Base-by-base conservation (phyloP, 1,140 invertebrate species). In the Melipona quadrifasciata region DNA sequence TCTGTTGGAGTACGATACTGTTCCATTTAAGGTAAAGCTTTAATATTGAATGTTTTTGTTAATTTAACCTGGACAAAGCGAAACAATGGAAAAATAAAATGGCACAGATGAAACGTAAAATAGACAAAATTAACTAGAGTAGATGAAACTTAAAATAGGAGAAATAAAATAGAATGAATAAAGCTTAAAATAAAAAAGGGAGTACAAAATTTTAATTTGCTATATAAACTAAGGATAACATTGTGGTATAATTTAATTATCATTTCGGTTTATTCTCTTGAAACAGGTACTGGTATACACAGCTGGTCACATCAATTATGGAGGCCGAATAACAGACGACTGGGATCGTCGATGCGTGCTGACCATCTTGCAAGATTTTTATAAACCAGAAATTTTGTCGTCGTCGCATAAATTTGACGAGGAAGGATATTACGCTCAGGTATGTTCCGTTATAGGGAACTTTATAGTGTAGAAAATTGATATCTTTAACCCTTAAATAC, bases 221-320 rank as follows among this genome's bases (percentile, higher is more conserved):
- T 58, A 19, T 8, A 21, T 57, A 57, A 8, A 19, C 17, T 16
- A 55, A 16, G 8, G 17, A 24, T 24, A 14, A 75, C 31, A 31
- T 14, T 11, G 8, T 47, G 39, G 39, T 47, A 14, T 57, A 72
- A 51, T 87, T 19, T 77, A 47, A 6, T 47, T 47, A 47, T 88
- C 47, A 0, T 64, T n/a, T 58, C 17, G 17, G 21, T 47, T 47
- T 10, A 47, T 47, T 47, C 8, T 77, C 34, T 16, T 14, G 16
- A 53, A 53, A 61, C 67, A 96, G 96, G 96, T 97, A 86, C 88
- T 96, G 21, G 95, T 94, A 10, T 97, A 96, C 91, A 96, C 96
- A 0, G 96, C 97, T 5, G 97, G 97, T 0, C 97, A 98, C 90
- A 98, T 98, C 77, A 98, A 98, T 94, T 98, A 98, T 90, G 97